Evolutionary conservation across 92 coral and sea anemone genomes (phyloP), one percentile per base, ranked within the genome.

Genomic region (Parazoanthus swiftii): DNA sequence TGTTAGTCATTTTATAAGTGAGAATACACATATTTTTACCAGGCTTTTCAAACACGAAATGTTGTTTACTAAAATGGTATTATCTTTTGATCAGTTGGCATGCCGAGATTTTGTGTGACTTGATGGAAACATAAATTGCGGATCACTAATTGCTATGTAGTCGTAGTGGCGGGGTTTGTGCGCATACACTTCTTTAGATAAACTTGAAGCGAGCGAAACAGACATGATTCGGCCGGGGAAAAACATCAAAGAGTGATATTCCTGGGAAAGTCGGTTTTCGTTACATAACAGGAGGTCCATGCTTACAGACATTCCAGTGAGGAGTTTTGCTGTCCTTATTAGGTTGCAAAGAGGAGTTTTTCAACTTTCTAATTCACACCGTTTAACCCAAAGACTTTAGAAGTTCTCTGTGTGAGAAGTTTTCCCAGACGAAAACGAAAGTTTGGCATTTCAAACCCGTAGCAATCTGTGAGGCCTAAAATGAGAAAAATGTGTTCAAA

Each of bases 361-460:
- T 54, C 59, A 15, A 15, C 59, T 13, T 54, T 54, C 59, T 54
- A 4, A 54, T 15, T 54, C 59, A 54, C 13, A 54, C 59, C 59
- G 59, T 54, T 54, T 54, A 54, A 54, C 59, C 59, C 3, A 11
- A 54, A 54, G 59, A 54, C 59, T 63, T 63, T 23, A 58, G 25
- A 63, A 63, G 70, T 63, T 63, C 70, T 63, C 70, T 8, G 70
- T 63, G 80, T 20, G 80, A 76, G 46, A 76, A 5, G 80, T 18
- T 76, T 76, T 37, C 26, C 80, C 50, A 76, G 80, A 76, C 80
- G n/a, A n/a, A 36, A 76, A 11, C 10, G 77, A 74, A 74, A 36
- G 39, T 21, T 74, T 21, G 77, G 77, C 29, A 76, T 76, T 44
- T 37, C 9, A 76, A 76, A 39, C 50, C 43, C 46, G 21, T 5